These are phyloP conservation scores for Spilarctia lutea DNA, from an alignment of 2,888 invertebrate species.

Conservation along the genomic window DNA sequence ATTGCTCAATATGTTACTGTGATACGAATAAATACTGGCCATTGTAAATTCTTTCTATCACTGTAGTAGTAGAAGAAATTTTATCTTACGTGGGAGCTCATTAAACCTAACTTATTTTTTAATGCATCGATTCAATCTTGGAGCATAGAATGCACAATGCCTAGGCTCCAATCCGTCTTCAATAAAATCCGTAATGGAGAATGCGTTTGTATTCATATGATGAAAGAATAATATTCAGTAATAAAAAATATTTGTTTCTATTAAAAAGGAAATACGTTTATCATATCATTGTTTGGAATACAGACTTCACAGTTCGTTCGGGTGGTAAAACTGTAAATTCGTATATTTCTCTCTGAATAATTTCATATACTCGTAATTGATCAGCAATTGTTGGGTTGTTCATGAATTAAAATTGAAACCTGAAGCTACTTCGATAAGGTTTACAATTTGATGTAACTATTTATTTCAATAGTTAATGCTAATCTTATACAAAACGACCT, in stretches of 20 bases:
- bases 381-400: background rate
- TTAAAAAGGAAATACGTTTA: no score
- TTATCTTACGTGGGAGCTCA: background rate
- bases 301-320: no score
- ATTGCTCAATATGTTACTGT: background rate
- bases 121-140: background rate
- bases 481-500: background rate
- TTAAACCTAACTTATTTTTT: background rate
- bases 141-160: background rate
- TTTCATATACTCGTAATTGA: no score
- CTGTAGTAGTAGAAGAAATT: background rate
- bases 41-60: background rate
- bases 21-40: background rate
- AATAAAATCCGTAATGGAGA: background rate
- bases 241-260: background rate
- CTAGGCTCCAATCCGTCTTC: background rate
- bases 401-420: background rate
- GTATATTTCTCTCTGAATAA: no score
- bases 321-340: no score
- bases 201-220: background rate
- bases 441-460: background rate
- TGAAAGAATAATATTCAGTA: no score
- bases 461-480: background rate
- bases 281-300: no score
- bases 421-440: background rate